Conservation (phyloP, 2,888 invertebrate species). For the Cinara cedri region DNA sequence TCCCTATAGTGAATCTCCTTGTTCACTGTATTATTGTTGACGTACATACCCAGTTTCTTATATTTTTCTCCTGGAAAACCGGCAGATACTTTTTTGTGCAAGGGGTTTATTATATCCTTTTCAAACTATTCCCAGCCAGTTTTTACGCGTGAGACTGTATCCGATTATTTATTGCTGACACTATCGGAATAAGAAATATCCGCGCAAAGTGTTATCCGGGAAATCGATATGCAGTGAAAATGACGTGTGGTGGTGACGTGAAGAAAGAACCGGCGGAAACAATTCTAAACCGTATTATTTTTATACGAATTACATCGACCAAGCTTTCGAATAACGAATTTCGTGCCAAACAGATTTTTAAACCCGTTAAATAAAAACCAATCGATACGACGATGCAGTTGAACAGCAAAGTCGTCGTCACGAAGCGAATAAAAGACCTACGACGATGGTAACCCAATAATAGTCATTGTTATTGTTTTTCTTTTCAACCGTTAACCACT, state of each 20-base stretch:
- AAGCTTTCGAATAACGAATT: no score
- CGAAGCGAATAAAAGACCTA: background rate
- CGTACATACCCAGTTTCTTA: background rate
- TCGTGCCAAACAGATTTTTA: background rate
- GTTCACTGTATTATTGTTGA: no score
- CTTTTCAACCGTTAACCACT: no score
- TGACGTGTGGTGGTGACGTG: no score
- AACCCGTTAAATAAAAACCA: no score
- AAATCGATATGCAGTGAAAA: no score
- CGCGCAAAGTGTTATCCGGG: background rate
- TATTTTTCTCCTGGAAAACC: background rate
- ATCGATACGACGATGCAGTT: background rate
- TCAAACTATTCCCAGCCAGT: no score
- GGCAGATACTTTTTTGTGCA: background rate
- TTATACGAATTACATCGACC: background rate
- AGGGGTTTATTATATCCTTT: no score
- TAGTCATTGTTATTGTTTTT: background rate
- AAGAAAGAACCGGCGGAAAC: no score
- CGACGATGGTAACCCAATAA: background rate
- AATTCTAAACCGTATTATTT: background rate
- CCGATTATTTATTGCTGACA: constrained; percentile 30
- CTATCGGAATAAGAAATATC: background rate
- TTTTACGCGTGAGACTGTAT: background rate
- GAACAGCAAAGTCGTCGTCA: background rate
- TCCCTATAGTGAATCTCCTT: no score